A percentile compares a stretch with the other conserved stretches of the same genome.
phyloP scores from a whole-genome alignment of 2,888 invertebrate species.

The Gerris lacustris region DNA sequence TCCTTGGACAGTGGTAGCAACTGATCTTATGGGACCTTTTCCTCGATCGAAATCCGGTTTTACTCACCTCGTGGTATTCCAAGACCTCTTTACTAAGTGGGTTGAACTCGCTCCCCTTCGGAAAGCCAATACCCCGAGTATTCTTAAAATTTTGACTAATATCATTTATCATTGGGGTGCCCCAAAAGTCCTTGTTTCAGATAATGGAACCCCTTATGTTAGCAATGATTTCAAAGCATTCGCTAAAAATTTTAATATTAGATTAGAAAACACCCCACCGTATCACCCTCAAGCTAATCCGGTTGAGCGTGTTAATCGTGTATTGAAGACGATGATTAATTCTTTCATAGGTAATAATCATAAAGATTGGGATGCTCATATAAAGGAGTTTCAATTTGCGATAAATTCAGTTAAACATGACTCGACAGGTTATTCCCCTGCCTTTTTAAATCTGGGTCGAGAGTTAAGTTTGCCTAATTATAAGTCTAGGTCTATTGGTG shows the following conservation, averaged over 20 bases:
- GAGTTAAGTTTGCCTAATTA: slow-evolving; percentile 3
- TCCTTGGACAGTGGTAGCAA: not conserved
- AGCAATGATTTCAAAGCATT: too few relatives aligned
- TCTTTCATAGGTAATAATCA: slow-evolving; percentile 31
- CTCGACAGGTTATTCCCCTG: slow-evolving; percentile 28
- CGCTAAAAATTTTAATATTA: too few relatives aligned
- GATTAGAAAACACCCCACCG: too few relatives aligned
- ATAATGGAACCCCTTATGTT: too few relatives aligned
- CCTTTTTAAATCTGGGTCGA: slow-evolving; percentile 23
- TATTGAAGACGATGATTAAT: slow-evolving; percentile 33
- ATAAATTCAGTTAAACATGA: slow-evolving; percentile 28
- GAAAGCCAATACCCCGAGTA: slow-evolving; percentile 23
- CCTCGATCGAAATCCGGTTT: slow-evolving; percentile 30
- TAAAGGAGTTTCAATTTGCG: slow-evolving; percentile 28
- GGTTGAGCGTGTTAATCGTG: slow-evolving; percentile 33
- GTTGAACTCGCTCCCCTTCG: slow-evolving; percentile 26
- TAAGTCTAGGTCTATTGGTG: not conserved
- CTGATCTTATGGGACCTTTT: slow-evolving; percentile 33
- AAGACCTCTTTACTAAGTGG: slow-evolving; percentile 32
- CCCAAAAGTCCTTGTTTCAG: slow-evolving; percentile 9
- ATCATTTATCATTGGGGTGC: slow-evolving; percentile 18
- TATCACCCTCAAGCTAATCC: slow-evolving; percentile 34
- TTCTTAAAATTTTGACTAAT: slow-evolving; percentile 2
- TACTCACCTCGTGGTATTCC: slow-evolving; percentile 28
- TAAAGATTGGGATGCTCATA: slow-evolving; percentile 27